phyloP scores from a whole-genome alignment of 53 echinoderm and acorn worm genomes.

The Holothuria leucospilota region DNA sequence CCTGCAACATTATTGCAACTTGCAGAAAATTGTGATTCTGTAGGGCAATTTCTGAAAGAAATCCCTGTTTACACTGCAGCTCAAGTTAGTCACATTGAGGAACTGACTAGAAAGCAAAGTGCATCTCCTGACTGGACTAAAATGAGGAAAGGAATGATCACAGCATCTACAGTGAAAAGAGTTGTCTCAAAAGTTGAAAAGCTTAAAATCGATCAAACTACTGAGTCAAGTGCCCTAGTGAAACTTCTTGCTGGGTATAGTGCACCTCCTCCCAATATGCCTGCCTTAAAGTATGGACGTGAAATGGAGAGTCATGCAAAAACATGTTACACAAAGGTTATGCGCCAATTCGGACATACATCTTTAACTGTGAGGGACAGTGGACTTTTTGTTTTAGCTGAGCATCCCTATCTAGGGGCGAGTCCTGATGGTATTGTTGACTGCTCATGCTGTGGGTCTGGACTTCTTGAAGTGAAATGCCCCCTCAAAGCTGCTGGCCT shows the following conservation, averaged over 20 bases:
- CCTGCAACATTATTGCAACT: background rate
- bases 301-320: conserved; percentile 15
- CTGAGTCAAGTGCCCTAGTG: too few species aligned
- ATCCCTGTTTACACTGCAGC: conserved; percentile 16
- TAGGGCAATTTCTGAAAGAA: background rate
- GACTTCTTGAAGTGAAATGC: conserved; percentile 27
- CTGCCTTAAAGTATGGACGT: conserved; percentile 22
- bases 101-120: conserved; percentile 5
- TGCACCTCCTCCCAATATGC: background rate
- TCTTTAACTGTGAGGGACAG: too few species aligned
- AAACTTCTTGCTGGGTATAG: background rate
- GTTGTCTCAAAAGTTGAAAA: background rate
- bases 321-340: background rate
- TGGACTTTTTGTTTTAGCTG: too few species aligned
- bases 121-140: background rate
- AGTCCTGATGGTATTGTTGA: background rate
- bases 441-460: conserved; percentile 34
- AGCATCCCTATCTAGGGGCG: background rate
- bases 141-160: conserved; percentile 4
- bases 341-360: background rate
- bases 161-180: background rate
- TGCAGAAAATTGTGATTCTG: background rate
- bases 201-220: background rate
- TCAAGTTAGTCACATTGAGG: background rate
- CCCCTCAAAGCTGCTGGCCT: background rate